These are phyloP conservation scores for Macrophya annulata DNA, from an alignment of 2,888 invertebrate species.

Conservation along the genomic window DNA sequence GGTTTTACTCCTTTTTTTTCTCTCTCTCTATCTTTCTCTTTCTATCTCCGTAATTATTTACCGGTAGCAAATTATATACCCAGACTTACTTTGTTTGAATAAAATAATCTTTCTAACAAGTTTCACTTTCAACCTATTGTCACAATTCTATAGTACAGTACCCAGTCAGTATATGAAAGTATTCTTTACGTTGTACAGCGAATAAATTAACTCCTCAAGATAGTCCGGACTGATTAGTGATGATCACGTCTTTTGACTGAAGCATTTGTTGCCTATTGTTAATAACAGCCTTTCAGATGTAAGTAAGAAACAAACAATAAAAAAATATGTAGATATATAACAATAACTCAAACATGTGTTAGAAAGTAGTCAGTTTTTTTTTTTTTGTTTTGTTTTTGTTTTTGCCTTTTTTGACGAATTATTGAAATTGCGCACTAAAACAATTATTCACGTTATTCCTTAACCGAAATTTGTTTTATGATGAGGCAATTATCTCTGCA, in stretches of 20 bases:
- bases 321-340: no score
- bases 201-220: not conserved
- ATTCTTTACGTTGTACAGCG: not conserved
- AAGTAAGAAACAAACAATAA: not conserved
- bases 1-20: not conserved
- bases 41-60: slow-evolving; percentile 17
- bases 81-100: not conserved
- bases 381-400: not conserved
- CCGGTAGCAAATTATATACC: not conserved
- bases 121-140: slow-evolving; percentile 17
- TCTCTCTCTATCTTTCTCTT: not conserved
- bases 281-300: not conserved
- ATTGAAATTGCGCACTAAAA: not conserved
- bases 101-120: slow-evolving; percentile 3
- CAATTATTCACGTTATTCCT: not conserved
- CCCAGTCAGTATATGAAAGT: not conserved
- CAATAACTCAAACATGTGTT: not conserved
- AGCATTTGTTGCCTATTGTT: no score
- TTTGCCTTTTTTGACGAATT: not conserved
- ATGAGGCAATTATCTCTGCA: not conserved
- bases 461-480: not conserved
- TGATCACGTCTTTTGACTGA: not conserved
- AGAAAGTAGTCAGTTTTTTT: not conserved
- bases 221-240: not conserved
- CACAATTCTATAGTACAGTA: not conserved